Percentiles rank a stretch among this genome's conserved stretches.
phyloP scores from a whole-genome alignment of 1,140 invertebrate species.

The Panagrolaimus sp. region DNA sequence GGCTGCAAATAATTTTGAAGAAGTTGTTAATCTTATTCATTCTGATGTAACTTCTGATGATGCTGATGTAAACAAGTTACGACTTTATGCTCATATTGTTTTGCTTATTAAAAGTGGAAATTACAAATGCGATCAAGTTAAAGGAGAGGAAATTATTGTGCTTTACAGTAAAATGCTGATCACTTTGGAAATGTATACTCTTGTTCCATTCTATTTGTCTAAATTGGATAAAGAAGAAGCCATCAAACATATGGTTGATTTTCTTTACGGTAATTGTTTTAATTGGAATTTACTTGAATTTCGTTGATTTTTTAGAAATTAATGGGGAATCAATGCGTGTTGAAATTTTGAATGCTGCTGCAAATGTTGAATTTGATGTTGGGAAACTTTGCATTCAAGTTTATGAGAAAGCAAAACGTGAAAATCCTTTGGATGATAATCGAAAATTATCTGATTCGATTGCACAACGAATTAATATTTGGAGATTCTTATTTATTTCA shows the following conservation, averaged over 20 bases:
- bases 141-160: slow-evolving; percentile 25
- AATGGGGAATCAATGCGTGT: slow-evolving; percentile 28
- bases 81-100: slow-evolving; percentile 38
- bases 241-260: slow-evolving; percentile 29
- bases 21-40: slow-evolving; percentile 20
- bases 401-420: slow-evolving; percentile 15
- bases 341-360: slow-evolving; percentile 24
- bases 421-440: not conserved
- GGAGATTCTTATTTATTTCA: not conserved
- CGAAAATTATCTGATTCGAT: not conserved
- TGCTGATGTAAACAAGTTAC: slow-evolving; percentile 28
- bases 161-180: slow-evolving; percentile 22
- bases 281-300: not conserved
- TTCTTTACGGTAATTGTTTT: slow-evolving; percentile 26
- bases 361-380: slow-evolving; percentile 32
- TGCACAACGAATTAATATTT: not conserved
- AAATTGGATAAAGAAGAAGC: slow-evolving; percentile 27
- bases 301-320: slow-evolving; percentile 18
- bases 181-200: slow-evolving; percentile 25
- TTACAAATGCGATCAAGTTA: not conserved
- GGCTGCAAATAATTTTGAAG: slow-evolving; percentile 25
- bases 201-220: slow-evolving; percentile 34
- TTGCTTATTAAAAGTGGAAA: slow-evolving; percentile 28
- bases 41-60: slow-evolving; percentile 20
- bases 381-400: slow-evolving; percentile 28